Evolutionary conservation across 2,888 invertebrate species (phyloP).

Genomic region (Noctua comes): DNA sequence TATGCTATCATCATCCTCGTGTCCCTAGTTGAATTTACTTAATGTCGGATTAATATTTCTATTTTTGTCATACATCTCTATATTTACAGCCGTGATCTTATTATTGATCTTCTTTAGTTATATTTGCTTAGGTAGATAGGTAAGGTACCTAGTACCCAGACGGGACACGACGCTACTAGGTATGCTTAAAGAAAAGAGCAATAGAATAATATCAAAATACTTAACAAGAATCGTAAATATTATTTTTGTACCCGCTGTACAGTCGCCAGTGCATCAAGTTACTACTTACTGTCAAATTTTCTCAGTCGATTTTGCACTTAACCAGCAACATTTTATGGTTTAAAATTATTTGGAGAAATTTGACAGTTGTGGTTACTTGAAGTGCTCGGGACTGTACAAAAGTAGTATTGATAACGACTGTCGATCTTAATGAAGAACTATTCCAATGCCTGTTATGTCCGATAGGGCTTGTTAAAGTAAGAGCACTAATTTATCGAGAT

Average conservation of each 20-base stretch:
- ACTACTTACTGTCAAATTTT: too few species aligned
- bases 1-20: background rate
- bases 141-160: background rate
- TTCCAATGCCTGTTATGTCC: background rate
- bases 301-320: too few species aligned
- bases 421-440: background rate
- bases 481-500: background rate
- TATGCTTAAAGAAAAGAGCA: background rate
- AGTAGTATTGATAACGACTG: background rate
- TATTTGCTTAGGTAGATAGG: background rate
- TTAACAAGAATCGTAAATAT: background rate
- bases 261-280: too few species aligned
- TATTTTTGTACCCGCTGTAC: too few species aligned
- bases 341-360: too few species aligned
- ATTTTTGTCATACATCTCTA: background rate
- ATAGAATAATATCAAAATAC: background rate
- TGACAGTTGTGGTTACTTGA: too few species aligned
- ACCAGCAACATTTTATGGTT: too few species aligned
- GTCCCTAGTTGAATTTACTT: background rate
- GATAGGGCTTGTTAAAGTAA: background rate
- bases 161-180: background rate
- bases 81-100: background rate
- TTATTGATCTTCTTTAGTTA: background rate
- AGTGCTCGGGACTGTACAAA: background rate
- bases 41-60: background rate